Evolutionary conservation across 2,888 invertebrate genomes (phyloP).

Genomic region (Megastigmus dorsalis): DNA sequence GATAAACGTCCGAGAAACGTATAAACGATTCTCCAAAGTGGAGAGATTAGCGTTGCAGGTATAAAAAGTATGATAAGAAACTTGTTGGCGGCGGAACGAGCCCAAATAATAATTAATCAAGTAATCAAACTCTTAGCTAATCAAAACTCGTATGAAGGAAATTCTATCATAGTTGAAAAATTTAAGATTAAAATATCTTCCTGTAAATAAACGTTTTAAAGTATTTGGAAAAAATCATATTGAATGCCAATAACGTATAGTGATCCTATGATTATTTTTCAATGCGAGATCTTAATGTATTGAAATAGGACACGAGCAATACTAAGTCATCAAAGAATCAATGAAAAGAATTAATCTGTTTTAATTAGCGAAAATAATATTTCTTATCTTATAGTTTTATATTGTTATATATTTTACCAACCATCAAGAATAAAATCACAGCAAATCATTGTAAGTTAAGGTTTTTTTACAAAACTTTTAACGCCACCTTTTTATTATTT

Average conservation of each 20-base stretch:
- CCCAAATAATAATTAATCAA: conserved; percentile 37
- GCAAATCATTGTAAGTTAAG: neutral
- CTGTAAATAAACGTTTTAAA: conserved; percentile 36
- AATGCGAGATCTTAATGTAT: conserved; percentile 25
- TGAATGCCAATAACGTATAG: conserved; percentile 12
- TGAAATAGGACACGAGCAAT: neutral
- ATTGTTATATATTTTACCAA: neutral
- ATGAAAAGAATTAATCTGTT: conserved; percentile 30
- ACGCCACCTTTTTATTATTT: conserved; percentile 22
- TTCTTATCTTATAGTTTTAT: neutral
- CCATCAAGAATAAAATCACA: neutral
- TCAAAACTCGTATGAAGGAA: conserved; percentile 40
- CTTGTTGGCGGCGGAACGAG: conserved; percentile 19
- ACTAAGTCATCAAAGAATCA: conserved; percentile 28
- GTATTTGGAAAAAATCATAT: conserved; percentile 11
- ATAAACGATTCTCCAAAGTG: conserved; percentile 2
- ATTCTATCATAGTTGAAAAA: conserved; percentile 26
- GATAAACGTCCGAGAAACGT: conserved; percentile 5
- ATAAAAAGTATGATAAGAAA: neutral
- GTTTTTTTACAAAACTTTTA: conserved; percentile 30
- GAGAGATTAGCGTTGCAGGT: conserved; percentile 10
- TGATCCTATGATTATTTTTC: conserved; percentile 19
- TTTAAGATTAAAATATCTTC: conserved; percentile 14
- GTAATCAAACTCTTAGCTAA: conserved; percentile 42
- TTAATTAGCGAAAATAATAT: neutral